These are phyloP conservation scores for Apogon hyalosoma DNA, from an alignment of 2,797 vertebrate genomes.

Conservation along the genomic window DNA sequence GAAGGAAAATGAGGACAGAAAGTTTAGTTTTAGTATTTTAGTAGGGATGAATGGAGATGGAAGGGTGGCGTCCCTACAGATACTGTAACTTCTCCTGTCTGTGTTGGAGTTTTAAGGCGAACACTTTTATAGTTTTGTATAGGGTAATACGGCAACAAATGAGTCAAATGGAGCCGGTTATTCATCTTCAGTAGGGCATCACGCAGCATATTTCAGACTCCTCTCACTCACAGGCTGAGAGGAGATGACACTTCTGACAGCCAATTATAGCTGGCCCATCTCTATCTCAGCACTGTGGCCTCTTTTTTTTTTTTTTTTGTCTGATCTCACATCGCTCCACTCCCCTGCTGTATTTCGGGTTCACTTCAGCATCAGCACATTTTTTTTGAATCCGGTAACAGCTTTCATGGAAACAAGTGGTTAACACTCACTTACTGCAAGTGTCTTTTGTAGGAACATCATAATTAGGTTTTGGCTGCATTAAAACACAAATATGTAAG, in stretches of 20 bases:
- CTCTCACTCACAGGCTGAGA: slow-evolving; percentile 54
- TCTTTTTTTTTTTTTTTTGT: slow-evolving; percentile 41
- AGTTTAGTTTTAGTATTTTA: slow-evolving; percentile 5
- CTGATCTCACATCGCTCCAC: slow-evolving; percentile 39
- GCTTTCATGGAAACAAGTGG: slow-evolving; percentile 8
- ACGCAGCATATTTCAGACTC: slow-evolving; percentile 45
- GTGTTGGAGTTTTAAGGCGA: slow-evolving; percentile 11
- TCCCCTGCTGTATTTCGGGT: slow-evolving; percentile 35
- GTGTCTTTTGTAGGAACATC: slow-evolving; percentile 13
- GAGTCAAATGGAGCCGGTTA: slow-evolving; percentile 45
- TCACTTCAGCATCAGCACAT: slow-evolving; percentile 51
- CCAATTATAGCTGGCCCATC: slow-evolving; percentile 60
- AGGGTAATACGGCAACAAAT: slow-evolving; percentile 32
- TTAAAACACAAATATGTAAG: not conserved
- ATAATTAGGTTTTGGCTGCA: not conserved
- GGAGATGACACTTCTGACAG: slow-evolving; percentile 64
- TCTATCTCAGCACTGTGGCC: slow-evolving; percentile 43
- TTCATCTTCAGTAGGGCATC: slow-evolving; percentile 52
- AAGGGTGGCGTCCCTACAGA: not conserved
- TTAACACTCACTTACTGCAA: not conserved
- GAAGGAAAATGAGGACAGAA: not conserved
- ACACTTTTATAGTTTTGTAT: slow-evolving; percentile 1
- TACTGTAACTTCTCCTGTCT: not conserved
- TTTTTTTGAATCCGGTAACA: slow-evolving; percentile 28
- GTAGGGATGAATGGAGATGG: not conserved